Conservation (phyloP, 92 coral and sea anemone species). For the Chrysogorgia sp. region DNA sequence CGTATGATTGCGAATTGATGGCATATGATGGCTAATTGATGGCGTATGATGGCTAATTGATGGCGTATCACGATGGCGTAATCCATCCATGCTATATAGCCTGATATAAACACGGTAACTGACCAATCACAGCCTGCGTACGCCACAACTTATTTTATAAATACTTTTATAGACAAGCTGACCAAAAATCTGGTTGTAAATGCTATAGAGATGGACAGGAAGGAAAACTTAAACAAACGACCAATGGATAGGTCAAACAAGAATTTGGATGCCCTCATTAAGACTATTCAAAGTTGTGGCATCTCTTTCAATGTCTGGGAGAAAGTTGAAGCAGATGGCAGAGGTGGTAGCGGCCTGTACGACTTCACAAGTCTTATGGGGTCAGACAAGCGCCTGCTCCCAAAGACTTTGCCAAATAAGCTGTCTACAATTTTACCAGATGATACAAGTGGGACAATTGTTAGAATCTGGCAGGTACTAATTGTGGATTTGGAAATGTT, state of each 20-base stretch:
- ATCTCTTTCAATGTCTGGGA: constrained; percentile 65
- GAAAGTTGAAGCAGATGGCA: constrained; percentile 62
- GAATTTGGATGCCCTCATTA: constrained; percentile 28
- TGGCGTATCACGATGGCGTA: too few species aligned
- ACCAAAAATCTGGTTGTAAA: constrained; percentile 60
- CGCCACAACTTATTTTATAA: neutral
- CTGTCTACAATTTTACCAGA: constrained; percentile 25
- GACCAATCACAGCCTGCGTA: neutral
- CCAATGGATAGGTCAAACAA: constrained; percentile 52
- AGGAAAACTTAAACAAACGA: constrained; percentile 47
- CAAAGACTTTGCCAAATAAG: constrained; percentile 50
- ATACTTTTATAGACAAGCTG: constrained; percentile 50
- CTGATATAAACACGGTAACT: too few species aligned
- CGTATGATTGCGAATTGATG: too few species aligned
- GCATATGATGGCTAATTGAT: too few species aligned
- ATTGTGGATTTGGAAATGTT: too few species aligned
- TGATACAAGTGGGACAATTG: constrained; percentile 44
- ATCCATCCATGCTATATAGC: too few species aligned
- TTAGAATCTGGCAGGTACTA: constrained; percentile 60
- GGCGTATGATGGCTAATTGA: too few species aligned
- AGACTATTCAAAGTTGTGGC: constrained; percentile 27
- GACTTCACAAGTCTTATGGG: constrained; percentile 74
- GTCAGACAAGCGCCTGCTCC: constrained; percentile 63
- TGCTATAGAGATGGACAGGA: constrained; percentile 45
- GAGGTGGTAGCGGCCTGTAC: constrained; percentile 57